A percentile compares a stretch with the other conserved stretches of the same genome.
These are phyloP conservation scores for Cyclina sinensis DNA, from an alignment of 1,140 invertebrate genomes.

Conservation along the genomic window DNA sequence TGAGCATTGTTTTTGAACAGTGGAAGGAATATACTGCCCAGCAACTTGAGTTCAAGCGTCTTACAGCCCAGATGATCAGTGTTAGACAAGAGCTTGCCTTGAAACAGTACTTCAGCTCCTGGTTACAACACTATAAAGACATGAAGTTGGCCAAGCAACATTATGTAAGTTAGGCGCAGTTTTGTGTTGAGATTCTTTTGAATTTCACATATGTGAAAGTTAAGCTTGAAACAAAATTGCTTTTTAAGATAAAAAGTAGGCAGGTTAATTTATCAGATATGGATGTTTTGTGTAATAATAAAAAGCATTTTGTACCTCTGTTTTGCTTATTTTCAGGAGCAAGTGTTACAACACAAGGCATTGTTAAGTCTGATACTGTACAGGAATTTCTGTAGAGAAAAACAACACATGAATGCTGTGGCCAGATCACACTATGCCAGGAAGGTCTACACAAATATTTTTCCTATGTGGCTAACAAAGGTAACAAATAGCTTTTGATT, in stretches of 20 bases:
- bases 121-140: constrained; percentile 28
- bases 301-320: too few species aligned
- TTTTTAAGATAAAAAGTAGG: too few species aligned
- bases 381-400: constrained; percentile 38
- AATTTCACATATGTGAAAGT: too few species aligned
- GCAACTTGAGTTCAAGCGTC: constrained; percentile 57
- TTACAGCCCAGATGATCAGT: constrained; percentile 52
- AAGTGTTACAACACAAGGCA: constrained; percentile 55
- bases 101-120: constrained; percentile 34
- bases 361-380: constrained; percentile 52
- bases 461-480: constrained; percentile 31
- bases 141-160: constrained; percentile 61
- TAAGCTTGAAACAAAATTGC: too few species aligned
- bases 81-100: constrained; percentile 45
- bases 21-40: constrained; percentile 68
- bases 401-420: constrained; percentile 20
- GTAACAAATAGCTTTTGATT: too few species aligned
- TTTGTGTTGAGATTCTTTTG: too few species aligned
- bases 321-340: constrained; percentile 45
- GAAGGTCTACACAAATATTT: constrained; percentile 39
- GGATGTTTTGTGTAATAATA: too few species aligned
- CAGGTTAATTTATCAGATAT: too few species aligned
- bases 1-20: constrained; percentile 69
- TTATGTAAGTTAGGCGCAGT: constrained; percentile 60
- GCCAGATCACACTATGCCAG: constrained; percentile 41